phyloP scores from a whole-genome alignment of 2,888 invertebrate genomes.

The Drosophila macrospina region DNA sequence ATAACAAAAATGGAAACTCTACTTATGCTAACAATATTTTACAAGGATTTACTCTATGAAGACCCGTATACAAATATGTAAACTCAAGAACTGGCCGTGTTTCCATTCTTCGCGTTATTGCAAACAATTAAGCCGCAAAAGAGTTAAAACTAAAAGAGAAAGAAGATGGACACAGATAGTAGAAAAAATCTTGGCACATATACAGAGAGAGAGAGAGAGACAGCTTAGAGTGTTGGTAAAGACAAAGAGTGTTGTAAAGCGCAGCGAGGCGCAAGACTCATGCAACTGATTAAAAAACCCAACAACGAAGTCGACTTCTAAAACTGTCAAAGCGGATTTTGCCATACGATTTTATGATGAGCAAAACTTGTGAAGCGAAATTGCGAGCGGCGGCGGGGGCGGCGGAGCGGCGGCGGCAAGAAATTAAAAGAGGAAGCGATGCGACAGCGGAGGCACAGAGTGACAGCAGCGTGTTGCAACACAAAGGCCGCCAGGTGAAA shows the following conservation, averaged over 20 bases:
- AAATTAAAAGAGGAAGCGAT: constrained; percentile 56
- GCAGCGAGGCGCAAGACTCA: constrained; percentile 64
- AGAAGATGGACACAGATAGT: constrained; percentile 14
- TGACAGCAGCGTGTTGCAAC: neutral
- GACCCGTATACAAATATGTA: neutral
- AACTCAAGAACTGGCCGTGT: neutral
- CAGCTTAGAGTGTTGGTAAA: constrained; percentile 26
- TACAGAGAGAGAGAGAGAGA: neutral
- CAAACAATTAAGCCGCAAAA: constrained; percentile 42
- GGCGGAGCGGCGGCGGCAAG: constrained; percentile 36
- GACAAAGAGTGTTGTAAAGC: constrained; percentile 64
- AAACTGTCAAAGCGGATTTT: constrained; percentile 70
- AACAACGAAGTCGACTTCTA: constrained; percentile 48
- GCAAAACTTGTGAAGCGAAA: constrained; percentile 73
- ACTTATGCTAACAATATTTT: too few species aligned
- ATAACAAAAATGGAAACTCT: too few species aligned
- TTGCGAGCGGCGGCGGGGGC: constrained; percentile 55
- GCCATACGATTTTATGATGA: constrained; percentile 71
- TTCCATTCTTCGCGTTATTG: neutral
- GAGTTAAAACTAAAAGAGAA: constrained; percentile 20
- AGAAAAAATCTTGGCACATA: neutral
- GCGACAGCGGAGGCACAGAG: neutral
- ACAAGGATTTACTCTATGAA: neutral
- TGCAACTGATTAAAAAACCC: constrained; percentile 73
- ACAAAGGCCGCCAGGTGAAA: constrained; percentile 55